A percentile compares a stretch with the other conserved stretches of the same genome.
Evolutionary conservation across 2,888 invertebrate genomes (phyloP).

Genomic region (Epiperipatus broadwayi): DNA sequence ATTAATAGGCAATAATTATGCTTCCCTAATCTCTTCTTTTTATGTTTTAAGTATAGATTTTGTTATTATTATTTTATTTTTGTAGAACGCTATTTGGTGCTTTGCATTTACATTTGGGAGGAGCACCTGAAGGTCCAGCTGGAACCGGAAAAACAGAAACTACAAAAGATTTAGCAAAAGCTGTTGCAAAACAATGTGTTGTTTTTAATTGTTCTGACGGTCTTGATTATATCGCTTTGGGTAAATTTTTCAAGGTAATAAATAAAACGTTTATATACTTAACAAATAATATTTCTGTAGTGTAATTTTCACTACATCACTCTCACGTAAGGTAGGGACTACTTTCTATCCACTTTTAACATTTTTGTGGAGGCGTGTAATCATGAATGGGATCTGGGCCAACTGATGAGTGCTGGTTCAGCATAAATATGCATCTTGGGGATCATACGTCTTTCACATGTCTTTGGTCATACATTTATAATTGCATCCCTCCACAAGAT

Average conservation of each 20-base stretch:
- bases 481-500: no score
- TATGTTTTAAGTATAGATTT: conserved; percentile 16
- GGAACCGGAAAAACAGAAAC: conserved; percentile 30
- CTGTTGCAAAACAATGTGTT: conserved; percentile 34
- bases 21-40: not conserved
- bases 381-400: no score
- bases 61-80: no score
- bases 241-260: conserved; percentile 33
- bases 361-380: no score
- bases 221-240: conserved; percentile 31
- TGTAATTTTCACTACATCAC: no score
- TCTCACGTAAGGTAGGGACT: no score
- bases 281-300: no score
- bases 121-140: conserved; percentile 33
- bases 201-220: conserved; percentile 35
- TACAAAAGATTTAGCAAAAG: conserved; percentile 32
- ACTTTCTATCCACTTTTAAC: no score
- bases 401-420: no score
- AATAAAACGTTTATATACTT: not conserved
- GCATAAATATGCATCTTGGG: no score
- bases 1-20: not conserved
- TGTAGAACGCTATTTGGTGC: conserved; percentile 32
- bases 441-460: no score
- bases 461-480: no score
- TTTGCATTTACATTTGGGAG: conserved; percentile 32